Evolutionary conservation across 2,888 invertebrate species (phyloP).

Genomic region (Melanotus villosus): DNA sequence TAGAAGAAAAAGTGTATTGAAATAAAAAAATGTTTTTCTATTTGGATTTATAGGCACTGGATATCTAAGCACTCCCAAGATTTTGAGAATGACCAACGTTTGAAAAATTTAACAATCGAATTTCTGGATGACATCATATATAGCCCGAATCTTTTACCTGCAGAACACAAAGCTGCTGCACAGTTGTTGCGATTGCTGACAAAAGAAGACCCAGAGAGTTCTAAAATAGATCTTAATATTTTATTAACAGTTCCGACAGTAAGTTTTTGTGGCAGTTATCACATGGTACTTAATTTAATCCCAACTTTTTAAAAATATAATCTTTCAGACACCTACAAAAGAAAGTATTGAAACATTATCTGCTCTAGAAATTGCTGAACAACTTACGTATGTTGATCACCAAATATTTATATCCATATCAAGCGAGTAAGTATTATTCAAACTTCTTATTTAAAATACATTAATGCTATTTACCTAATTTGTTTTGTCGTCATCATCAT

Average conservation of each 20-base stretch:
- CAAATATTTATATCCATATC: slow-evolving; percentile 90
- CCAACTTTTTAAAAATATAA: not conserved
- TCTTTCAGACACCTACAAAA: slow-evolving; percentile 79
- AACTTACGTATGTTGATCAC: slow-evolving; percentile 92
- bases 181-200: slow-evolving; percentile 85
- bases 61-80: slow-evolving; percentile 92
- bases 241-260: slow-evolving; percentile 80
- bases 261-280: slow-evolving; percentile 55
- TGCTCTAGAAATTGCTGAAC: slow-evolving; percentile 92
- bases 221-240: slow-evolving; percentile 78
- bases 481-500: too few species aligned
- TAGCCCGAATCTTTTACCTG: slow-evolving; percentile 86
- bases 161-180: slow-evolving; percentile 91
- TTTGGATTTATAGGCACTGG: slow-evolving; percentile 84
- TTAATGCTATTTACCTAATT: too few species aligned
- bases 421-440: slow-evolving; percentile 91
- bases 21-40: too few species aligned
- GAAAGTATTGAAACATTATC: slow-evolving; percentile 89
- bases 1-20: too few species aligned
- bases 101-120: slow-evolving; percentile 85
- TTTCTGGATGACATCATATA: slow-evolving; percentile 91
- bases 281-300: not conserved
- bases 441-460: too few species aligned
- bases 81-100: slow-evolving; percentile 82
- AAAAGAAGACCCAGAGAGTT: slow-evolving; percentile 78